Base-by-base conservation (phyloP, 92 coral and sea anemone species). In the Isaurus tuberculatus region DNA sequence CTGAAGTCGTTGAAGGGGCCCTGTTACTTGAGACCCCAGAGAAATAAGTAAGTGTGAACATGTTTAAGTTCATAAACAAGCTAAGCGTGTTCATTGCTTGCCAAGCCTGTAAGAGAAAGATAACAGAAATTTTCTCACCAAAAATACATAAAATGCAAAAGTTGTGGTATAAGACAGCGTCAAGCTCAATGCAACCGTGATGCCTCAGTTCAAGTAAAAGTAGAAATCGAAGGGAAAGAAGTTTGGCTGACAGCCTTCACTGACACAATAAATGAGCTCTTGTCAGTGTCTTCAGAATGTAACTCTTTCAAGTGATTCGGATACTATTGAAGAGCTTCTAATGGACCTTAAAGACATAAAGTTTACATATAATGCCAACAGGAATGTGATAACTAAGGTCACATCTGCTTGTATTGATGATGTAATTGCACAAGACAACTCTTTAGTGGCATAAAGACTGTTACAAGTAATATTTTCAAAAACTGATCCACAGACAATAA, bases 241-340 rank as follows among this genome's bases (percentile, higher is more conserved):
- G 68, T 81, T 36, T 86, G 90, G 92, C 85, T 86, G 49, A 90
- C 90, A 42, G 90, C 88, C 22, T 90, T 90, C 87, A 86, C 88
- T 43, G 65, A 86, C 32, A 75, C 70, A n/a, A 68, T 89, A 31
- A 48, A 81, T 68, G 34, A 69, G 44, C 86, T 86, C 36, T 85
- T 86, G 46, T 70, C 77, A 31, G 66, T 70, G 72, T 86, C 87
- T 73, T 40, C 53, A 37, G 63, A 79, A 25, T n/a, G 70, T 89
- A n/a, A 51, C 89, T 64, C 86, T 83, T 51, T 49, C 34, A 51
- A 83, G 89, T 70, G 72, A 83, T 71, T 83, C 85, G 34, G 91
- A 88, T 37, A 25, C 75, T 68, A 88, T 75, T 66, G 92, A 88
- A 85, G 89, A 79, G 72, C 60, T 36, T 28, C 89, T 89, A 19